Conservation (phyloP, 2,113 vertebrate genomes). For the Centropristis striata region DNA sequence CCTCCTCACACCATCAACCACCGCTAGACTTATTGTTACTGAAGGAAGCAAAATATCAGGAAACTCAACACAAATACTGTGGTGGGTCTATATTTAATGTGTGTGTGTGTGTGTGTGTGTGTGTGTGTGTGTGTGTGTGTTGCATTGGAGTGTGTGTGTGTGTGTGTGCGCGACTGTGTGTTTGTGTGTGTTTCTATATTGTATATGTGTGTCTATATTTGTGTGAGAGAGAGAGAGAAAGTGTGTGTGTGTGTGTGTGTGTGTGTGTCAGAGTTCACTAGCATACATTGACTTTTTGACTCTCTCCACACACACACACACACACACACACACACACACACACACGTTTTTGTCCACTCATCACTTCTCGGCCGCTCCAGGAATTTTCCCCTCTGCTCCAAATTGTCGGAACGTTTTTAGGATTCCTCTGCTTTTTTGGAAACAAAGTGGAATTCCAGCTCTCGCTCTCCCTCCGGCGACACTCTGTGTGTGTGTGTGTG, state of each 20-base stretch:
- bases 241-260: conserved; percentile 4
- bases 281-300: conserved; percentile 65
- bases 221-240: too few relatives aligned
- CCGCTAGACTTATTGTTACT: conserved; percentile 61
- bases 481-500: conserved; percentile 27
- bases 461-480: conserved; percentile 49
- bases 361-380: conserved; percentile 67
- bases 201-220: conserved; percentile 17
- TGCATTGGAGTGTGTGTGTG: conserved; percentile 3
- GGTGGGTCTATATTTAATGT: conserved; percentile 53
- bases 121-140: neutral
- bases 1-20: conserved; percentile 23
- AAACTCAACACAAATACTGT: conserved; percentile 61
- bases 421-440: conserved; percentile 73
- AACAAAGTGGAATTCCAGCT: conserved; percentile 60
- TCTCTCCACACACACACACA: conserved; percentile 17
- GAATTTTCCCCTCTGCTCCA: conserved; percentile 39
- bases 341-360: conserved; percentile 62
- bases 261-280: conserved; percentile 50
- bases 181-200: conserved; percentile 42
- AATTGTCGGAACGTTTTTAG: conserved; percentile 72
- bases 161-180: conserved; percentile 4
- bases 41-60: conserved; percentile 60
- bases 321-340: conserved; percentile 31
- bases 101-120: conserved; percentile 7